phyloP scores from a whole-genome alignment of 2,113 vertebrate genomes.

The Terrapene triunguis region DNA sequence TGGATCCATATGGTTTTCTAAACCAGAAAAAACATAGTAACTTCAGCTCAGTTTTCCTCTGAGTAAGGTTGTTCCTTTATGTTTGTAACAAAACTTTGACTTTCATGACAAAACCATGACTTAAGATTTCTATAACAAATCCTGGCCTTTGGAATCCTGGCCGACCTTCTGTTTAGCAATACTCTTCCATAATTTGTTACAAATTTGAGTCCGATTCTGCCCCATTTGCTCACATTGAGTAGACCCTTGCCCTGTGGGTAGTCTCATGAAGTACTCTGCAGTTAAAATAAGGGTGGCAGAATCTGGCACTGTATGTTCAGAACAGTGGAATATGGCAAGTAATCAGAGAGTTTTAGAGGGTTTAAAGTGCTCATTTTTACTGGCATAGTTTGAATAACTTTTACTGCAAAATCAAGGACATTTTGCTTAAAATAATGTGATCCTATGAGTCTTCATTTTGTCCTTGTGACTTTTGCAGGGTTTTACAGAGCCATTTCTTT shows the following conservation, averaged over 20 bases:
- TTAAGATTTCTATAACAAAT: not conserved
- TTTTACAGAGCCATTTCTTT: not conserved
- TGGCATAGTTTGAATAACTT: not conserved
- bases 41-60: not conserved
- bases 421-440: not conserved
- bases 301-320: not conserved
- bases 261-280: not conserved
- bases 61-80: not conserved
- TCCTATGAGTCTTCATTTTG: not conserved
- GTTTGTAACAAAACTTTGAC: not conserved
- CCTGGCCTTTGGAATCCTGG: not conserved
- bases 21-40: not conserved
- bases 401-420: not conserved
- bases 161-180: not conserved
- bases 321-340: not conserved
- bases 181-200: not conserved
- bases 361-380: not conserved
- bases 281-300: not conserved
- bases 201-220: not conserved
- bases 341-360: not conserved
- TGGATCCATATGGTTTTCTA: not conserved
- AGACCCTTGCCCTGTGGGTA: not conserved
- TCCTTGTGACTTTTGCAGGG: not conserved
- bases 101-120: not conserved
- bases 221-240: not conserved